Evolutionary conservation across 2,888 invertebrate species (phyloP).

Genomic region (Heterodera filipjevi): DNA sequence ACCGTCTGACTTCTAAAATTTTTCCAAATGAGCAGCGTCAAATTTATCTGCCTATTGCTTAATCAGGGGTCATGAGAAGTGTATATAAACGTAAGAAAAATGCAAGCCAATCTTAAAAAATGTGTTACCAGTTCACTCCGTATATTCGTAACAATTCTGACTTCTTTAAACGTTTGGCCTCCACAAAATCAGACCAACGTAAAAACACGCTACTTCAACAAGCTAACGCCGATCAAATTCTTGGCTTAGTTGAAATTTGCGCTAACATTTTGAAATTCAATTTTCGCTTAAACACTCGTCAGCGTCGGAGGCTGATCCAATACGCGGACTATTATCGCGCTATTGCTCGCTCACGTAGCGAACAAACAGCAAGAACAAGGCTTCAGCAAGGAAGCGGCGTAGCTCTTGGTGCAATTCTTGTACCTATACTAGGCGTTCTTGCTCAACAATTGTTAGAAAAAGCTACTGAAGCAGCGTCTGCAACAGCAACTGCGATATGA

Average conservation of each 20-base stretch:
- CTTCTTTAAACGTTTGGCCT: neutral
- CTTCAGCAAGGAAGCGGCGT: neutral
- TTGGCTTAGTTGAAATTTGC: conserved; percentile 17
- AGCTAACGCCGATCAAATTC: conserved; percentile 11
- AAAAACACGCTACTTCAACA: neutral
- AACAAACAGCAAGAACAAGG: neutral
- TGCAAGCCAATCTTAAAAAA: too few species aligned
- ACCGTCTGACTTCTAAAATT: conserved; percentile 20
- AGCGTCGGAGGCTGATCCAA: neutral
- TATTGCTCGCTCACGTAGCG: conserved; percentile 1
- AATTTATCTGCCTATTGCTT: neutral
- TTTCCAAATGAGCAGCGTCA: conserved; percentile 25
- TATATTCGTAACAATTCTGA: neutral
- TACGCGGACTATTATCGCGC: conserved; percentile 11
- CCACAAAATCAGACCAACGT: neutral
- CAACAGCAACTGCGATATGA: too few species aligned
- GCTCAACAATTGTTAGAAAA: neutral
- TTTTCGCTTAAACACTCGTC: neutral
- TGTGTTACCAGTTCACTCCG: neutral
- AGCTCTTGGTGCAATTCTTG: conserved; percentile 6
- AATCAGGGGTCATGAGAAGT: neutral
- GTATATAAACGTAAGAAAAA: too few species aligned
- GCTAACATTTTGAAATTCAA: conserved; percentile 10
- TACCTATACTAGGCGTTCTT: neutral
- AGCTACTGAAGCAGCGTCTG: too few species aligned